Base-by-base conservation (phyloP, 2,888 invertebrate species). In the Drosophila pullipes region DNA sequence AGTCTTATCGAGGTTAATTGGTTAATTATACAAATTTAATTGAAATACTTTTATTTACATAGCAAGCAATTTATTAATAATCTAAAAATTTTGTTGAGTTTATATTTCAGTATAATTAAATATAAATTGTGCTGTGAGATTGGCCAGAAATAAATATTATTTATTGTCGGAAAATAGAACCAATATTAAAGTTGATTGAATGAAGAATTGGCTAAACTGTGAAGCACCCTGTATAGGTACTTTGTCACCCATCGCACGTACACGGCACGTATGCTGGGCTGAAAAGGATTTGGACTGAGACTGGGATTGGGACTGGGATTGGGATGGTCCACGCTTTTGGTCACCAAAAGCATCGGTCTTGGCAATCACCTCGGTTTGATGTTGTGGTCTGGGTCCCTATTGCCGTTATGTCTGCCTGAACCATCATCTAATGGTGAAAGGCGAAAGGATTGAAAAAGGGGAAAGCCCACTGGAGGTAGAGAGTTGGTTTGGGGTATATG, bases 311-410 rank as follows among this genome's bases (percentile, higher is more conserved):
- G 39, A 30, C 30, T 30, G 30, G 4, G 28, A 28, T 3, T 28
- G 25, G 25, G 25, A 85, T 68, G 74, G 90, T 82, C 88, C 78
- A 84, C 80, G 81, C 80, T 57, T 59, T 57, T 71, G 85, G 82
- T 73, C 87, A 76, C 65, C 66, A 63, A 44, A 54, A 53, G 64
- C 66, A 54, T n/a, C 52, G 53, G 58, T 70, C 69, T 77, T 69
- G 67, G 78, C 85, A 82, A 89, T 87, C 90, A 82, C 62, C 81
- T 72, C 86, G 90, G 79, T 78, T 90, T 85, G 85, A 81, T 78
- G 82, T 64, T 88, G 89, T 71, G 85, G 90, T 76, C 53, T 63
- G 65, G 58, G 41, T 53, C 50, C 73, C 49, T 64, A 57, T 54
- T 81, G 83, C 55, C 83, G 85, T 73, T 61, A 62, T 72, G 57